phyloP scores from a whole-genome alignment of 2,888 invertebrate genomes.

The Athalia circularis region DNA sequence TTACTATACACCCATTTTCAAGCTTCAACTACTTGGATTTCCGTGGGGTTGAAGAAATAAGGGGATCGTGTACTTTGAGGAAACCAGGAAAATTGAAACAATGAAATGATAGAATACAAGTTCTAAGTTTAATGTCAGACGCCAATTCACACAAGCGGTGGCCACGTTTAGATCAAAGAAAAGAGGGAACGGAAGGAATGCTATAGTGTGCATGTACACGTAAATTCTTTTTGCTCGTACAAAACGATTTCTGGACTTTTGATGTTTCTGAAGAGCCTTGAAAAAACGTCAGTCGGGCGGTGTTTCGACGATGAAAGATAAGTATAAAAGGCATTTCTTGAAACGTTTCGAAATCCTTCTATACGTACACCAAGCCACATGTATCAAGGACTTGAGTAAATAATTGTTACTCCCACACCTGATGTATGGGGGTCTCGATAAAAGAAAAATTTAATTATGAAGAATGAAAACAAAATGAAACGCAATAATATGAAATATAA shows the following conservation, averaged over 20 bases:
- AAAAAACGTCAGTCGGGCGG: constrained; percentile 13
- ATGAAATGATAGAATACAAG: constrained; percentile 19
- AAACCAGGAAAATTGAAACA: constrained; percentile 8
- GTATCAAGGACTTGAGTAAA: not conserved
- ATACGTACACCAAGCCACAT: not conserved
- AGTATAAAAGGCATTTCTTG: not conserved
- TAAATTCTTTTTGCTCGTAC: constrained; percentile 18
- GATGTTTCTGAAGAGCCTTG: constrained; percentile 19
- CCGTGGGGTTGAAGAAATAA: too few relatives aligned
- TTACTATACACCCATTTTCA: too few relatives aligned
- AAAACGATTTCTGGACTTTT: constrained; percentile 3
- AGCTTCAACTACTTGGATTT: too few relatives aligned
- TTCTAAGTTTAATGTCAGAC: constrained; percentile 31
- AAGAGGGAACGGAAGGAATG: constrained; percentile 11
- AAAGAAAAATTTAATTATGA: too few relatives aligned
- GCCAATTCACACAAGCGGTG: constrained; percentile 1
- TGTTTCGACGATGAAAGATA: not conserved
- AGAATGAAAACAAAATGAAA: too few relatives aligned
- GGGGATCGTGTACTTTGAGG: not conserved
- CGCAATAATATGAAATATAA: constrained; percentile 47
- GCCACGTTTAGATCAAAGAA: constrained; percentile 22
- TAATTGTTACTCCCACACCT: constrained; percentile 20
- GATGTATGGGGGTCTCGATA: too few relatives aligned
- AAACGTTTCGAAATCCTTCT: not conserved
- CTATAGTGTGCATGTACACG: not conserved